A percentile compares a stretch with the other conserved stretches of the same genome.
These are phyloP conservation scores for Phyto melanocephala DNA, from an alignment of 2,888 invertebrate genomes.

Conservation along the genomic window DNA sequence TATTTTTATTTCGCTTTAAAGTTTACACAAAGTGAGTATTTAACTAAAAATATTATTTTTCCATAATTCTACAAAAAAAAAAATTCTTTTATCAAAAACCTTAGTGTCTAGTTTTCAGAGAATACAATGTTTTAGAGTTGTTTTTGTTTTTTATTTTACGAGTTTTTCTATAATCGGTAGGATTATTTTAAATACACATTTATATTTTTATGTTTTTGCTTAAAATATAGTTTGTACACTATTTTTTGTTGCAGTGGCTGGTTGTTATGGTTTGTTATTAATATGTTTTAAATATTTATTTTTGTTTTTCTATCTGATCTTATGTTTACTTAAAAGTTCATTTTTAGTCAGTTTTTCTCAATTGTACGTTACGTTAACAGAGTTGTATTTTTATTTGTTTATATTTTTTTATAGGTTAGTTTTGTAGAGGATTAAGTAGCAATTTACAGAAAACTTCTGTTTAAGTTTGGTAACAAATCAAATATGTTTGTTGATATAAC, in stretches of 20 bases:
- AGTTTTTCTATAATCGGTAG: slow-evolving; percentile 29
- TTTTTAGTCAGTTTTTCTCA: background rate
- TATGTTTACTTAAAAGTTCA: background rate
- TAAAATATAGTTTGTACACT: slow-evolving; percentile 51
- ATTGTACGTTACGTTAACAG: slow-evolving; percentile 68
- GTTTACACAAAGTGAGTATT: slow-evolving; percentile 1
- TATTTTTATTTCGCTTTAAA: background rate
- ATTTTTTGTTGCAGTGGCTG: slow-evolving; percentile 33
- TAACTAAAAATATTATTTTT: slow-evolving; percentile 7
- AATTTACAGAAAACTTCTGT: too few species aligned
- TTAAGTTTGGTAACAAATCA: too few species aligned
- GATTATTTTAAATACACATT: background rate
- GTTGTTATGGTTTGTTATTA: background rate
- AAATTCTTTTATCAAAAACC: slow-evolving; percentile 51
- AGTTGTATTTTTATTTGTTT: slow-evolving; percentile 71
- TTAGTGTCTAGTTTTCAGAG: slow-evolving; percentile 1
- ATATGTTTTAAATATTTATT: background rate
- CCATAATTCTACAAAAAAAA: background rate
- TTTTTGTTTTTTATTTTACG: background rate
- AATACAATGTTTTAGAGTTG: slow-evolving; percentile 4
- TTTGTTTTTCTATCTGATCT: background rate
- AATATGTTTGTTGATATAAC: too few species aligned
- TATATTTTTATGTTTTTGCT: background rate
- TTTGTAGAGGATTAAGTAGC: too few species aligned
- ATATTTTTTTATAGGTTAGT: too few species aligned